These are phyloP conservation scores for Rhea pennata DNA, from an alignment of 2,113 vertebrate species.

Conservation along the genomic window DNA sequence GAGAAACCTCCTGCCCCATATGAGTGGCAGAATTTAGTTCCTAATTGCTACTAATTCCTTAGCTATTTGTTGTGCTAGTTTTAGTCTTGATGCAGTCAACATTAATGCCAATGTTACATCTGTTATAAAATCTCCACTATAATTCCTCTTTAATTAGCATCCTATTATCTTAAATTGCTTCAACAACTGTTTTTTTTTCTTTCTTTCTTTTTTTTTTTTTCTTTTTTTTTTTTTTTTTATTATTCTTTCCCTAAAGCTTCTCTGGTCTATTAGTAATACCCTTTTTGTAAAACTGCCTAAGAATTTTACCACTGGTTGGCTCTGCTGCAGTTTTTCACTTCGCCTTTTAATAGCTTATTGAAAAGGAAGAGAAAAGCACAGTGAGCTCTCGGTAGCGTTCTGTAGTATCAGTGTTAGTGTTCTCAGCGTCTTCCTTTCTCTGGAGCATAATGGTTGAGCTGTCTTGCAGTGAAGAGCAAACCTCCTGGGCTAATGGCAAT, in stretches of 20 bases:
- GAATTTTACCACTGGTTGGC: not conserved
- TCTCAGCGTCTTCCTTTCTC: constrained; percentile 43
- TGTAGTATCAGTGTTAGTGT: constrained; percentile 13
- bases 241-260: not conserved
- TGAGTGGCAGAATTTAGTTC: not conserved
- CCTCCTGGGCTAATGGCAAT: constrained; percentile 34
- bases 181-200: not conserved
- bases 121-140: constrained; percentile 23
- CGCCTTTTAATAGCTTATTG: constrained; percentile 40
- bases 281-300: constrained; percentile 5
- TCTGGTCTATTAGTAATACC: not conserved
- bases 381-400: not conserved
- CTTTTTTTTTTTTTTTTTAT: not conserved
- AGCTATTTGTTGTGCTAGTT: not conserved
- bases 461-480: constrained; percentile 38
- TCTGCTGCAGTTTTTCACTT: constrained; percentile 13
- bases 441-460: constrained; percentile 33
- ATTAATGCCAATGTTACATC: not conserved
- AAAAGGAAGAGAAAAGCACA: constrained; percentile 19
- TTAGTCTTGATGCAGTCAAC: not conserved
- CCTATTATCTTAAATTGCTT: constrained; percentile 48
- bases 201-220: not conserved
- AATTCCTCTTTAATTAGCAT: constrained; percentile 62
- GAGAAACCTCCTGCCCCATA: not conserved
- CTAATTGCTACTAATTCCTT: not conserved